Percentiles rank a stretch among this genome's conserved stretches.
Evolutionary conservation across 2,888 invertebrate species (phyloP).

Genomic region (Prosapia bicincta): DNA sequence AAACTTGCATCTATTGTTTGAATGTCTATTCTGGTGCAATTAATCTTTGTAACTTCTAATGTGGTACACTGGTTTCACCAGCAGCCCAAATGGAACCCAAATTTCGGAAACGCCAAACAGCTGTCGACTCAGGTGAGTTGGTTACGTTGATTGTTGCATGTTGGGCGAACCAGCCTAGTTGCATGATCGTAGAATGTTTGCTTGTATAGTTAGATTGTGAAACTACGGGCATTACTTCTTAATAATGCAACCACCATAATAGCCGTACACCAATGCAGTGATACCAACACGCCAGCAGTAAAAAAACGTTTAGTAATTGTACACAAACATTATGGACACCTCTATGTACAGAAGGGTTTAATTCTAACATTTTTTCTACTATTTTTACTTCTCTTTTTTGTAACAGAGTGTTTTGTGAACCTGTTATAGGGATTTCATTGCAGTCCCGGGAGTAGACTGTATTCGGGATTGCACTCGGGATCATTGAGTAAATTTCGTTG

Average conservation of each 20-base stretch:
- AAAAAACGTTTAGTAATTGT: not conserved
- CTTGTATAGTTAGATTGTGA: not conserved
- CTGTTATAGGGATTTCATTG: too few species aligned
- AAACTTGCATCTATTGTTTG: too few species aligned
- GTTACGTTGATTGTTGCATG: slow-evolving; percentile 16
- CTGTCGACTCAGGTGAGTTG: slow-evolving; percentile 46
- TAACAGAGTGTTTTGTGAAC: too few species aligned
- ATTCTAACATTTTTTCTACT: too few species aligned
- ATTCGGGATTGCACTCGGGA: too few species aligned
- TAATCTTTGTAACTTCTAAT: not conserved
- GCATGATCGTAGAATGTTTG: not conserved
- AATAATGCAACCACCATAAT: not conserved
- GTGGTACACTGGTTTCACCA: slow-evolving; percentile 32
- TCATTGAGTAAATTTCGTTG: too few species aligned
- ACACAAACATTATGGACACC: too few species aligned
- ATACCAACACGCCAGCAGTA: not conserved
- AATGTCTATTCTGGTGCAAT: too few species aligned
- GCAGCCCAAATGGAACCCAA: slow-evolving; percentile 54
- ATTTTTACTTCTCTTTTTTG: too few species aligned
- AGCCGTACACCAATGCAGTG: not conserved
- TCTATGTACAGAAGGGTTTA: too few species aligned
- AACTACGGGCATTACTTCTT: not conserved
- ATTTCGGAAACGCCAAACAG: slow-evolving; percentile 55
- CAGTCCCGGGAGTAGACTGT: too few species aligned
- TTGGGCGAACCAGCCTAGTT: not conserved